Conservation (phyloP, 2,888 invertebrate genomes). For the Doris montereyensis region DNA sequence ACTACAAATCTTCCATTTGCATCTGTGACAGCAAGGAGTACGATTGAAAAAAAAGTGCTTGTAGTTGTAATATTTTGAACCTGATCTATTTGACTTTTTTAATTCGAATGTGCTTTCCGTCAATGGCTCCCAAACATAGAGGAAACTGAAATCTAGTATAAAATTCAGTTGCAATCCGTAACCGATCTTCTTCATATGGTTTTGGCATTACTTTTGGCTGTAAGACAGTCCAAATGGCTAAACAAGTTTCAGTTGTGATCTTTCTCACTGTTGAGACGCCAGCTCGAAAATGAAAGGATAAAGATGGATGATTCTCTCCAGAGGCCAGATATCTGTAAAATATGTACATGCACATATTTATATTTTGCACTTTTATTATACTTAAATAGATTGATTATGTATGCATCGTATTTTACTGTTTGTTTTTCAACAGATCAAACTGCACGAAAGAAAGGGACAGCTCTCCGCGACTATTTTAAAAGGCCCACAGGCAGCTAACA, state of each 20-base stretch:
- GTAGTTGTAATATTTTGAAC: conserved; percentile 15
- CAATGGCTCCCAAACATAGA: neutral
- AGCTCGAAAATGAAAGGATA: conserved; percentile 1
- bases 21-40: conserved; percentile 23
- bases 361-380: neutral
- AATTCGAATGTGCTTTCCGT: neutral
- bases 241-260: neutral
- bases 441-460: neutral
- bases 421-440: neutral
- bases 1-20: conserved; percentile 24
- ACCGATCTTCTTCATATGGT: neutral
- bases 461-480: neutral
- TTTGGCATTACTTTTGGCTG: conserved; percentile 13
- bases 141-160: neutral
- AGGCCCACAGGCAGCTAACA: neutral
- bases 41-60: conserved; percentile 18
- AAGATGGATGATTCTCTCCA: neutral
- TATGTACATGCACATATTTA: neutral
- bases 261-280: conserved; percentile 11
- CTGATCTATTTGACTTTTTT: conserved; percentile 4
- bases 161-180: neutral
- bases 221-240: neutral
- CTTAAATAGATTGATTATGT: neutral
- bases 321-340: conserved; percentile 1
- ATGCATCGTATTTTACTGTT: neutral